Conservation (phyloP, 2,797 vertebrate species). For the Tragelaphus oryx region DNA sequence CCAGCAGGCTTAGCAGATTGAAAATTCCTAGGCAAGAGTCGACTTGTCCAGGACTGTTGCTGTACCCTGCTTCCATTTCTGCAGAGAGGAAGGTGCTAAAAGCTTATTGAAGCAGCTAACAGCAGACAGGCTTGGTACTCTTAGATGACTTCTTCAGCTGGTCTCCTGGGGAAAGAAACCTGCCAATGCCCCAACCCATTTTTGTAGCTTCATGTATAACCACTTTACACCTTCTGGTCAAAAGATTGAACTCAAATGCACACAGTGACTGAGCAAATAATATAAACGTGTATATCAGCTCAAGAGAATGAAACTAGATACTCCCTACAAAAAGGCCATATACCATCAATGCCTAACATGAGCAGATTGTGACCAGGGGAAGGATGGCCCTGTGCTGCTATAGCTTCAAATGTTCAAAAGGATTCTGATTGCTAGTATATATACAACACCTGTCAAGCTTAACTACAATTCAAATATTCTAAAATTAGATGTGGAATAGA, state of each 20-base stretch:
- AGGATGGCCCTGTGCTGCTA: not conserved
- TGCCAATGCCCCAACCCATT: not conserved
- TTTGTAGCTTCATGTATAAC: not conserved
- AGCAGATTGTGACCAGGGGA: not conserved
- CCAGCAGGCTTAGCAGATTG: not conserved
- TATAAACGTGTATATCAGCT: rapidly evolving
- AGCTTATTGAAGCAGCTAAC: not conserved
- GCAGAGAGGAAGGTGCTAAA: not conserved
- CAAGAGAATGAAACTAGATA: not conserved
- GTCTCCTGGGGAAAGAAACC: not conserved
- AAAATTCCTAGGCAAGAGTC: not conserved
- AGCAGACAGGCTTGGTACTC: not conserved
- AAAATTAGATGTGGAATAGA: not conserved
- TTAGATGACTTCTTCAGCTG: not conserved
- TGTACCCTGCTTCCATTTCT: not conserved
- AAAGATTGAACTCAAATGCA: not conserved
- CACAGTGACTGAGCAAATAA: not conserved
- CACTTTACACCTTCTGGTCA: not conserved
- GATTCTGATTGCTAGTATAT: not conserved
- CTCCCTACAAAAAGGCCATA: not conserved
- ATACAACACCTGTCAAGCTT: not conserved
- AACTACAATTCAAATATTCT: not conserved
- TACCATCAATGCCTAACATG: not conserved
- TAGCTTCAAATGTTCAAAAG: not conserved
- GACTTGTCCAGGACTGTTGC: not conserved